Evolutionary conservation across 2,888 invertebrate genomes (phyloP).

Genomic region (Cepaea hortensis): DNA sequence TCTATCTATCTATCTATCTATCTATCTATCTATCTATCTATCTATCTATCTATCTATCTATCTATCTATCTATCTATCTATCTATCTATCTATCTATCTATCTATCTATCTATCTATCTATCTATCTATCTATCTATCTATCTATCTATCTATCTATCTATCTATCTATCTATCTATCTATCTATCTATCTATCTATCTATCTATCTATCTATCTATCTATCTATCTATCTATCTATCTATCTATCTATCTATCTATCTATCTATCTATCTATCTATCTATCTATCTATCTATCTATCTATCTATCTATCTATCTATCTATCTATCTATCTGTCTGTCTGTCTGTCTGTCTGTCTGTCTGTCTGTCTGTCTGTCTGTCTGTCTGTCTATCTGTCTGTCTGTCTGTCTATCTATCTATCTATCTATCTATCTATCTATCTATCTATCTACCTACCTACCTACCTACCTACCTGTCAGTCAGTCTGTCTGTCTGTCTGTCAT

Average conservation of each 20-base stretch:
- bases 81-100: constrained; percentile 1
- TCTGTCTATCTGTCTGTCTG: too few relatives aligned
- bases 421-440: too few relatives aligned
- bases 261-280: constrained; percentile 1
- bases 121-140: constrained; percentile 1
- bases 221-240: constrained; percentile 1
- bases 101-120: constrained; percentile 1
- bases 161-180: too few relatives aligned
- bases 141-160: not conserved
- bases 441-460: too few relatives aligned
- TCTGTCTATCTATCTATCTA: too few relatives aligned
- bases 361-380: too few relatives aligned
- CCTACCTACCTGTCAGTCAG: too few relatives aligned
- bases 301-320: not conserved
- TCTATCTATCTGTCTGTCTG: not conserved
- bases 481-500: too few relatives aligned
- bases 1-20: too few relatives aligned
- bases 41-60: not conserved
- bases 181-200: not conserved
- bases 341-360: too few relatives aligned
- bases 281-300: too few relatives aligned
- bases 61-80: not conserved
- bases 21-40: not conserved
- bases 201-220: constrained; percentile 1
- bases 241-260: constrained; percentile 1